phyloP scores from a whole-genome alignment of 2,797 vertebrate genomes.

The Furcifer pardalis region DNA sequence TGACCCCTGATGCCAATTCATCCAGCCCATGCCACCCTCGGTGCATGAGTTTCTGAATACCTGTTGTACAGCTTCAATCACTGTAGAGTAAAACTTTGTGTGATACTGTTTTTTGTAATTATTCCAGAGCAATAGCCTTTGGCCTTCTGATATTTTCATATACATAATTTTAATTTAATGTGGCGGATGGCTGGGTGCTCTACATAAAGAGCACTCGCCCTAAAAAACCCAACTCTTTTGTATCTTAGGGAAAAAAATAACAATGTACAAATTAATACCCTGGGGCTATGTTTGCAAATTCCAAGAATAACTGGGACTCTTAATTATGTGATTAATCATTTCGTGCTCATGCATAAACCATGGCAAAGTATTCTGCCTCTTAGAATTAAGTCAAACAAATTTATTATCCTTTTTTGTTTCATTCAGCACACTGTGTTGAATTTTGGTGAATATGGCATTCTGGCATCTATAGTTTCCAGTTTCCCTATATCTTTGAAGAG shows the following conservation, averaged over 20 bases:
- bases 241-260: not conserved
- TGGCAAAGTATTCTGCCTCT: not conserved
- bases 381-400: not conserved
- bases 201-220: not conserved
- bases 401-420: not conserved
- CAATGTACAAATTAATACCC: not conserved
- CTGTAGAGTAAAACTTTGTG: not conserved
- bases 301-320: not conserved
- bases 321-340: not conserved
- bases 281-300: not conserved
- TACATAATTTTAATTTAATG: not conserved
- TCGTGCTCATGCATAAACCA: not conserved
- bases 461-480: not conserved
- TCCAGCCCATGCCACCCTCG: no score
- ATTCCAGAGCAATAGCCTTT: constrained; percentile 2
- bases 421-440: not conserved
- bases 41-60: not conserved
- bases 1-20: no score
- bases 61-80: not conserved
- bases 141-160: not conserved
- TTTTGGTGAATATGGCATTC: not conserved
- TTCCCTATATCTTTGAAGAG: not conserved
- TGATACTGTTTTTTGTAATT: not conserved
- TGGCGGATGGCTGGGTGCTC: not conserved
- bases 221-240: not conserved